Base-by-base conservation (phyloP, 2,888 invertebrate species). In the Drosophila cognata region DNA sequence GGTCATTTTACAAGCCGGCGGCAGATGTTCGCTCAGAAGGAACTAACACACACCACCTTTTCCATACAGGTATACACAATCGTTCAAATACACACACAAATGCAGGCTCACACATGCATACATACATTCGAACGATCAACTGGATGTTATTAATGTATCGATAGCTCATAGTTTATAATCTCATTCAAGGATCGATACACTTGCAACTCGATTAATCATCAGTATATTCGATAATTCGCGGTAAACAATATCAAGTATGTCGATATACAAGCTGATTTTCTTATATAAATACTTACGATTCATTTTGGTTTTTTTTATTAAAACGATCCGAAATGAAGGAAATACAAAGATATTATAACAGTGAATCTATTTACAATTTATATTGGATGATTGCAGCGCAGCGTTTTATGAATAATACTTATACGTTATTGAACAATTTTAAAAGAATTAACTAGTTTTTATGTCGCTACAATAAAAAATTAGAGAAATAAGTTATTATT, bases 401-500 rank as follows among this genome's bases (percentile, higher is more conserved):
- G 77, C 77, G 71, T 76, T 77, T 80, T 76, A 76, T 76, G 76
- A 71, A 63, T 80, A 77, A 80, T 76, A 80, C 77, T 80, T 77
- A 71, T 66, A 77, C 79, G 76, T 80, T 80, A 66, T 75, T 71
- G 79, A 62, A 71, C 79, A 68, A 74, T 64, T 74, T 78, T 60
- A 64, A 72, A 79, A 52, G 62, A 80, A 80, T 77, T 77, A 80
- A 76, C 77, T 77, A 77, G 77, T 76, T 77, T 76, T 63, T 64
- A 88, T 79, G 71, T 76, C 62, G 71, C 76, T 80, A 56, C 58
- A 78, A 73, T 67, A 76, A 61, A 71, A 82, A 82, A 83, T 81
- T 81, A 79, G 83, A 85, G 80, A 78, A 91, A 91, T 91, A 91
- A 91, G 89, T 91, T 91, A 91, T 85, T 91, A 89, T 84, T 83